A percentile compares a stretch with the other conserved stretches of the same genome.
Conservation (phyloP, 2,797 vertebrate species). For the Sphaeramia orbicularis region DNA sequence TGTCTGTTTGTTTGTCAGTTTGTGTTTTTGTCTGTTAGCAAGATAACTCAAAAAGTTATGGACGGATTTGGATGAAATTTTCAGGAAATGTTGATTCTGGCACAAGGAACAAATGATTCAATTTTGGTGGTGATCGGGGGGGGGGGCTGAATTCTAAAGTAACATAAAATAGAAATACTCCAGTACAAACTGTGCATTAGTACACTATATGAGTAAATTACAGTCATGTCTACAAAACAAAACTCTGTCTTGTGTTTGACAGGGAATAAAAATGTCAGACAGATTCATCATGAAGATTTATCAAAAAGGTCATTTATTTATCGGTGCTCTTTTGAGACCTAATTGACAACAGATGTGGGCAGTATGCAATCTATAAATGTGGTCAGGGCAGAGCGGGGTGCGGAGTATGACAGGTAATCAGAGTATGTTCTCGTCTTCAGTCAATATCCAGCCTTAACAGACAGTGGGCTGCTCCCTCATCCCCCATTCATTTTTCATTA, state of each 20-base stretch:
- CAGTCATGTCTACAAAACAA: neutral
- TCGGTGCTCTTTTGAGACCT: slow-evolving; percentile 1
- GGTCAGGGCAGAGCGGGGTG: neutral
- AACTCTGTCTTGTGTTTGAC: neutral
- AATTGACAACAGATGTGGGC: slow-evolving; percentile 8
- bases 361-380: slow-evolving; percentile 3
- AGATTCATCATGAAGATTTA: neutral
- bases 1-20: too few relatives aligned
- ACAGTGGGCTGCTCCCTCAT: neutral
- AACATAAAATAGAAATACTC: too few relatives aligned
- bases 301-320: neutral
- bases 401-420: neutral
- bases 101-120: too few relatives aligned
- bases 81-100: too few relatives aligned
- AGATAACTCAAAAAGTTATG: too few relatives aligned
- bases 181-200: too few relatives aligned
- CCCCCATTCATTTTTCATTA: neutral
- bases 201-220: too few relatives aligned
- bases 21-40: too few relatives aligned
- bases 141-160: too few relatives aligned
- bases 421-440: neutral
- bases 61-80: too few relatives aligned
- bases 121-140: too few relatives aligned
- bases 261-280: slow-evolving; percentile 2
- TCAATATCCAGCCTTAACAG: neutral